phyloP scores from a whole-genome alignment of 1,140 invertebrate species.

The Neodiprion fabricii region DNA sequence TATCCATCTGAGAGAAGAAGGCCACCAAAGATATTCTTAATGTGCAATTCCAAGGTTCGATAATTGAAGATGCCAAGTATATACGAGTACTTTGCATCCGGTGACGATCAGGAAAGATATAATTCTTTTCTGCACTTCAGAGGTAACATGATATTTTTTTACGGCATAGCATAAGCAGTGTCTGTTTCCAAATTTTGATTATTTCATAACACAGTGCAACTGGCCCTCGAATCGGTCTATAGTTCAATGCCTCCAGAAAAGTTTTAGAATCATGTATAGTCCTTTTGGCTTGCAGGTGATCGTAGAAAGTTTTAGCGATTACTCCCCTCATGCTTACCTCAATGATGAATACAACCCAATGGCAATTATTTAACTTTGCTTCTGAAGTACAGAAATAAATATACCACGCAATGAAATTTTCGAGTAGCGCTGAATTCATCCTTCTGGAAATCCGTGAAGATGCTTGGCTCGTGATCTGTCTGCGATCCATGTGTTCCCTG shows the following conservation, averaged over 20 bases:
- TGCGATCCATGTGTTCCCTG: not conserved
- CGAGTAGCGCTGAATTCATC: not conserved
- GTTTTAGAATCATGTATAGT: not conserved
- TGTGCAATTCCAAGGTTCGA: no score
- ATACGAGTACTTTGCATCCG: not conserved
- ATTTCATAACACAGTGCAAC: not conserved
- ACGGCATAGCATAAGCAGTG: not conserved
- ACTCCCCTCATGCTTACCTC: not conserved
- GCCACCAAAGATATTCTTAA: no score
- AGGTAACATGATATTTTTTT: not conserved
- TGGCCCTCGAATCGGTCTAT: not conserved
- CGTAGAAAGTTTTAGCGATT: not conserved
- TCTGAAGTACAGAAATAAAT: constrained; percentile 7
- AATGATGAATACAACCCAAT: not conserved
- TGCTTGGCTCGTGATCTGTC: not conserved
- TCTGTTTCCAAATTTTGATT: not conserved
- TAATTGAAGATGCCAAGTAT: no score
- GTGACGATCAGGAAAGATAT: no score
- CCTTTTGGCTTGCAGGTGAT: not conserved
- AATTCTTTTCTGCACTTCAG: constrained; percentile 1
- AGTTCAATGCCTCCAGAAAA: no score
- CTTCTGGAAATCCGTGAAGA: not conserved
- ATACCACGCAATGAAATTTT: not conserved
- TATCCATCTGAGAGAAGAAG: no score
- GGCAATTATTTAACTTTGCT: not conserved